Percentiles rank a stretch among this genome's conserved stretches.
Conservation (phyloP, 1,140 invertebrate species). For the Drosophila mojavensis region DNA sequence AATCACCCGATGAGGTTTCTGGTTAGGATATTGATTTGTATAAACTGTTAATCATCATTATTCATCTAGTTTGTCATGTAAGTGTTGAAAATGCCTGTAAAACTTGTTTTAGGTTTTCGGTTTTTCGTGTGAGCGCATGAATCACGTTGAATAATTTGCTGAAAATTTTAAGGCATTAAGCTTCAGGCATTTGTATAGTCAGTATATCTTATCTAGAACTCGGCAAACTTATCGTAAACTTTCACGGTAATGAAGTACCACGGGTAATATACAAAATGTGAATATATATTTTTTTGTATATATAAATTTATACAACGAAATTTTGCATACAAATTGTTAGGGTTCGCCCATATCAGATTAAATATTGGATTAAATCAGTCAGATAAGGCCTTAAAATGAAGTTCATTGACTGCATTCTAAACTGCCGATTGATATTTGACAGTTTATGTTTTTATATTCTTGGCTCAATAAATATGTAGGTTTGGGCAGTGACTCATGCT, state of each 20-base stretch:
- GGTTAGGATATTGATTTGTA: too few relatives aligned
- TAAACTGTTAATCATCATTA: too few relatives aligned
- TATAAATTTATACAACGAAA: slow-evolving; percentile 1
- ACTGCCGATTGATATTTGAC: too few relatives aligned
- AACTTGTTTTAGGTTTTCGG: slow-evolving; percentile 1
- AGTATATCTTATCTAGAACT: slow-evolving; percentile 40
- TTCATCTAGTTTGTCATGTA: too few relatives aligned
- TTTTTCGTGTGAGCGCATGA: slow-evolving; percentile 25
- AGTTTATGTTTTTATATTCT: too few relatives aligned
- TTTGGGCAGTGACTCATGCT: too few relatives aligned
- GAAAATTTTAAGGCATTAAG: slow-evolving; percentile 20
- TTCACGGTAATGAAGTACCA: slow-evolving; percentile 6
- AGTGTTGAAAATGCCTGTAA: too few relatives aligned
- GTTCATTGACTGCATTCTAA: slow-evolving; percentile 32
- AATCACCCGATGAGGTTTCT: too few relatives aligned
- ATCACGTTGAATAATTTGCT: slow-evolving; percentile 27
- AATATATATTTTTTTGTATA: neutral
- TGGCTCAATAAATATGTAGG: too few relatives aligned
- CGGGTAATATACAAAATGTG: neutral
- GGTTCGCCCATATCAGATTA: neutral
- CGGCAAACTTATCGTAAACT: slow-evolving; percentile 35
- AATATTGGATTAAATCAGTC: slow-evolving; percentile 5
- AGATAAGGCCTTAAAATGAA: slow-evolving; percentile 16
- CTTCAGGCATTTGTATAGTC: slow-evolving; percentile 22
- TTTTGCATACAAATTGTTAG: slow-evolving; percentile 4